Percentiles rank a stretch among this genome's conserved stretches.
These are phyloP conservation scores for Calypte anna DNA, from an alignment of 2,113 vertebrate species.

Conservation along the genomic window DNA sequence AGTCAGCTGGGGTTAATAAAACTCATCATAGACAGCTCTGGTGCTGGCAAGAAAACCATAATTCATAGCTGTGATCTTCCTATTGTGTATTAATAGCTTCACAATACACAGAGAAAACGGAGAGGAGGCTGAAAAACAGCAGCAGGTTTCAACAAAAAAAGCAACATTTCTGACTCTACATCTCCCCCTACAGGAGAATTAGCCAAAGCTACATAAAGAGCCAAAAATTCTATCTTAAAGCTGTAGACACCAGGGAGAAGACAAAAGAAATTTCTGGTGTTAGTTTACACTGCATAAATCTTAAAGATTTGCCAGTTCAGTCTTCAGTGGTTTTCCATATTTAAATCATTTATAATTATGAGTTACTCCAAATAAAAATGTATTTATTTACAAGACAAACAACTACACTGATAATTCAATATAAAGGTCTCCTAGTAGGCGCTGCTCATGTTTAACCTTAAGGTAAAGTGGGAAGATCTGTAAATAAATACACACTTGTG, in stretches of 20 bases:
- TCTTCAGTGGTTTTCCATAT: neutral
- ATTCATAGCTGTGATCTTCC: slow-evolving; percentile 19
- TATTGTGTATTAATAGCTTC: neutral
- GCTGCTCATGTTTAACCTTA: neutral
- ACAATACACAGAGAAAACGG: neutral
- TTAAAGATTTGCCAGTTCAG: neutral
- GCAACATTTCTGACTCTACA: slow-evolving; percentile 55
- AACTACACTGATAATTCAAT: neutral
- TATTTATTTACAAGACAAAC: neutral
- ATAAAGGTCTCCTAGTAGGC: neutral
- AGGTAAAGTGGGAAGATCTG: neutral
- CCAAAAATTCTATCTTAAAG: neutral
- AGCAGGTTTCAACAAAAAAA: neutral
- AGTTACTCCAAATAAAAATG: neutral
- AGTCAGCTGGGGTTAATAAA: slow-evolving; percentile 63
- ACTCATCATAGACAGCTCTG: neutral
- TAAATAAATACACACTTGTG: neutral
- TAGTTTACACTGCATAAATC: neutral
- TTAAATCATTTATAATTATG: neutral
- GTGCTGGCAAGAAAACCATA: neutral
- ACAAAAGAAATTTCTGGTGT: neutral
- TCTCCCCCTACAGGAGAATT: slow-evolving; percentile 68
- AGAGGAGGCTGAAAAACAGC: neutral
- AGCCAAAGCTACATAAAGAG: neutral
- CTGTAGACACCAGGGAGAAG: neutral